Conservation (phyloP, 1,140 invertebrate genomes). For the Anadara kagoshimensis region DNA sequence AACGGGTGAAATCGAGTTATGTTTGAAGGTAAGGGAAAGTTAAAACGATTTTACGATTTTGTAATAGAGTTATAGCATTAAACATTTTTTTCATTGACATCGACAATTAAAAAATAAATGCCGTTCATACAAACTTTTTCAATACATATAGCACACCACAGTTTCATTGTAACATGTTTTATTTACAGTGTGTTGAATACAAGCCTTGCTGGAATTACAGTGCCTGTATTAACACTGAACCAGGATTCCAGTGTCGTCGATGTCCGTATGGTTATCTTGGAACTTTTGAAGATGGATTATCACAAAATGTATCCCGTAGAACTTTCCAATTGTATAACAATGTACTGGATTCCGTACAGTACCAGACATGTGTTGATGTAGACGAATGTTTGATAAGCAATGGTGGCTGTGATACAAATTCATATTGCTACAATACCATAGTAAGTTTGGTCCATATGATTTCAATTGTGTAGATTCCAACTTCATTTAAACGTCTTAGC, state of each 20-base stretch:
- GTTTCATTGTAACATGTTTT: too few relatives aligned
- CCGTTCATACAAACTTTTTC: too few relatives aligned
- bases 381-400: slow-evolving; percentile 48
- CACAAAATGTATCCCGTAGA: slow-evolving; percentile 30
- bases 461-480: too few relatives aligned
- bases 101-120: too few relatives aligned
- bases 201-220: slow-evolving; percentile 44
- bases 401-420: slow-evolving; percentile 48
- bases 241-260: slow-evolving; percentile 50
- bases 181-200: slow-evolving; percentile 44
- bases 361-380: slow-evolving; percentile 47
- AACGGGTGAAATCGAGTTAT: too few relatives aligned
- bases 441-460: too few relatives aligned
- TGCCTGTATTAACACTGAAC: slow-evolving; percentile 49
- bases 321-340: slow-evolving; percentile 30
- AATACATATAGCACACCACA: neutral
- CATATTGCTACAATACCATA: slow-evolving; percentile 49
- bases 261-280: slow-evolving; percentile 50
- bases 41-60: neutral
- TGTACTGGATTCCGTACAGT: slow-evolving; percentile 11
- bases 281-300: slow-evolving; percentile 47
- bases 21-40: too few relatives aligned
- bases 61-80: neutral
- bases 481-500: too few relatives aligned
- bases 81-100: too few relatives aligned